Conservation (phyloP, 2,113 vertebrate species). For the Ovis aries region ARS-UI_Ramb_v3.0 NC_056062.1:86522501-86523000, state of each 20-base stretch:
- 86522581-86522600: not conserved
- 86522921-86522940: not conserved
- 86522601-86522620: not conserved
- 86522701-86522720: not conserved
- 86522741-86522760: not conserved
- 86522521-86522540: not conserved
- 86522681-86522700: not conserved
- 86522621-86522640: not conserved
- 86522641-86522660: not conserved
- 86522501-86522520: not conserved
- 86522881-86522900: not conserved
- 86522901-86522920: not conserved
- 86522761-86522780: not conserved
- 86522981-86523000: not conserved
- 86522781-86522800: not conserved
- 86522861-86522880: not conserved
- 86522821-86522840: not conserved
- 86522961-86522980: not conserved
- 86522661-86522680: not conserved
- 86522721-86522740: not conserved
- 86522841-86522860: not conserved
- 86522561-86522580: not conserved
- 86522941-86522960: not conserved
- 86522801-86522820: not conserved
- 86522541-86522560: not conserved